phyloP scores from a whole-genome alignment of 2,888 invertebrate genomes.

The Bruchidius siliquastri region DNA sequence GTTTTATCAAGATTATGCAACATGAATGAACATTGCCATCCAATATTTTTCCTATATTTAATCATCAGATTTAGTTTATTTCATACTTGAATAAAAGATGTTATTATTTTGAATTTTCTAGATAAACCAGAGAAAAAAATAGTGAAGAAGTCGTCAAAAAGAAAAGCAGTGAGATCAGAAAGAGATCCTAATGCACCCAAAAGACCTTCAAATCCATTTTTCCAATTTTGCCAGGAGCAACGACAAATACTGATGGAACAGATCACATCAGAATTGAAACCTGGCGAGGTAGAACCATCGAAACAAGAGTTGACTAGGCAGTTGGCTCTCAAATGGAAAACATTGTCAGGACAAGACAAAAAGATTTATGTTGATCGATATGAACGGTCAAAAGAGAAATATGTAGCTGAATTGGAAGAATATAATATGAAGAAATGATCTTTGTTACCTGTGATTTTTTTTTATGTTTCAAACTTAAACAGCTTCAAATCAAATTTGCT shows the following conservation, averaged over 20 bases:
- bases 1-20: no score
- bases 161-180: conserved; percentile 56
- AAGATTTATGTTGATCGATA: conserved; percentile 71
- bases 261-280: conserved; percentile 52
- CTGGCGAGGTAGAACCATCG: conserved; percentile 63
- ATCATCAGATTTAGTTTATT: no score
- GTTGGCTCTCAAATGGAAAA: conserved; percentile 69
- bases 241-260: conserved; percentile 67
- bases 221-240: conserved; percentile 76
- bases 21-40: no score
- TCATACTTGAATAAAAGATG: no score
- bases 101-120: conserved; percentile 1
- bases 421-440: conserved; percentile 50
- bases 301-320: conserved; percentile 73
- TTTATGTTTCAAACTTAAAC: neutral
- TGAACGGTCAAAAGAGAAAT: conserved; percentile 72
- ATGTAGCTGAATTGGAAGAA: conserved; percentile 68
- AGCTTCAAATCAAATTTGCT: no score
- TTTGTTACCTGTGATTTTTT: neutral
- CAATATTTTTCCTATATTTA: no score
- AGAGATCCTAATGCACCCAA: conserved; percentile 74
- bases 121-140: conserved; percentile 38
- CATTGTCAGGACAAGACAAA: conserved; percentile 64
- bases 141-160: conserved; percentile 37
- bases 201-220: conserved; percentile 75